Base-by-base conservation (phyloP, 2,113 vertebrate species). In the Sander vitreus region DNA sequence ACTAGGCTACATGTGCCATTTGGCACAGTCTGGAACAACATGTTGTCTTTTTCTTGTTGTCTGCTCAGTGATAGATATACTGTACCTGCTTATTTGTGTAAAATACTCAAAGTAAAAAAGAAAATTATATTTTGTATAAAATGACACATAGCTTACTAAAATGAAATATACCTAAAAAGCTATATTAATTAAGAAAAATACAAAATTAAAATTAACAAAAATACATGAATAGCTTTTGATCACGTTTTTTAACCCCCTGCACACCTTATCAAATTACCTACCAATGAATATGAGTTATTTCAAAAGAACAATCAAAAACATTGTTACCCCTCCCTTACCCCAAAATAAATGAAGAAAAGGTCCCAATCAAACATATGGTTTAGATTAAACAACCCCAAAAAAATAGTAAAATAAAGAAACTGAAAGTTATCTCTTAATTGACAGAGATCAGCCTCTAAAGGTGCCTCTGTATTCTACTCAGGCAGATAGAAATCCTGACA, bases 401-500 rank as follows among this genome's bases (percentile, higher is more conserved):
- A 65, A 65, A 62, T 1, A 6, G 5, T 45, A 12, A 58, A 65
- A 51, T n/a, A 9, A 73, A 68, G 48, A 67, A 76, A 67, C 27
- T 55, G 50, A 66, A 43, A 73, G 33, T 23, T 15, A 53, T 55
- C 53, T 55, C 36, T 70, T 33, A 48, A 80, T 66, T 58, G 23
- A 33, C 66, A 73, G 25, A 54, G 50, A 62, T 81, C 74, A 70
- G 36, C 51, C n/a, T 54, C 27, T 47, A 19, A 68, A 76, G 60
- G 59, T 60, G 76, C 21, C 18, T 65, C 67, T 54, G 45, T 51
- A 45, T 85, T 81, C 59, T 81, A 66, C 81, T 86, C 65, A 62
- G 69, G 73, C 73, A 86, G 80, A 85, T 85, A 86, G 69, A 84
- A 88, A 85, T 83, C 73, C 76, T 81, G 69, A 90, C 88, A 77